Evolutionary conservation across 2,888 invertebrate species (phyloP).

Genomic region (Leptinotarsa rubiginosa): DNA sequence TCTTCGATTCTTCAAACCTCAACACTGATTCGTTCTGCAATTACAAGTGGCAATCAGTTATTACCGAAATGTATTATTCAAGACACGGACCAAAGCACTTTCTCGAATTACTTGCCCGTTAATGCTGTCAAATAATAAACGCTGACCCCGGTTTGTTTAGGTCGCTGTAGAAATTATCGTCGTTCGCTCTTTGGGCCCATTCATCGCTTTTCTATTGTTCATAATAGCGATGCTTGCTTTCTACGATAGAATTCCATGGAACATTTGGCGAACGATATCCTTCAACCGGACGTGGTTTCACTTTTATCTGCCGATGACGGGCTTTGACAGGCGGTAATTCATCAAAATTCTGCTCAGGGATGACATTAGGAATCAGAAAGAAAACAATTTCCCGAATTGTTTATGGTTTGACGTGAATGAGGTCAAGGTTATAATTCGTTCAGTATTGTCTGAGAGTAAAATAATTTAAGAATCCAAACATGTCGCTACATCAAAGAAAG

Average conservation of each 20-base stretch:
- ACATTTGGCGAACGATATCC: conserved; percentile 2
- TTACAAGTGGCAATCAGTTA: conserved; percentile 13
- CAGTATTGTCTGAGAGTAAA: no score
- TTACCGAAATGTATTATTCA: conserved; percentile 22
- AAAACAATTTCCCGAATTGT: background rate
- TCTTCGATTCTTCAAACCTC: background rate
- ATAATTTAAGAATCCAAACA: no score
- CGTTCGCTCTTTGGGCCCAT: background rate
- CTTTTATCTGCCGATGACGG: background rate
- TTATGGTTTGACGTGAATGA: no score
- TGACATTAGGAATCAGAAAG: background rate
- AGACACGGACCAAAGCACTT: conserved; percentile 42
- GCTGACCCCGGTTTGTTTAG: conserved; percentile 23
- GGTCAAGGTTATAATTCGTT: conserved; percentile 5
- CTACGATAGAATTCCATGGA: conserved; percentile 19
- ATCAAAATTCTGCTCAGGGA: background rate
- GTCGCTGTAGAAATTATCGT: conserved; percentile 21
- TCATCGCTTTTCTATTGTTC: conserved; percentile 18
- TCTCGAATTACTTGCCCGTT: conserved; percentile 36
- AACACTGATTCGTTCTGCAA: conserved; percentile 6
- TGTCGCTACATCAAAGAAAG: no score
- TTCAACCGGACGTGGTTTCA: conserved; percentile 6
- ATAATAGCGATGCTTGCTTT: conserved; percentile 24
- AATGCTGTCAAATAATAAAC: conserved; percentile 36
- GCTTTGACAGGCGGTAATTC: background rate